Evolutionary conservation across 2,113 vertebrate species (phyloP), one percentile per base, ranked within the genome.

Genomic region (Embiotoca jacksoni): DNA sequence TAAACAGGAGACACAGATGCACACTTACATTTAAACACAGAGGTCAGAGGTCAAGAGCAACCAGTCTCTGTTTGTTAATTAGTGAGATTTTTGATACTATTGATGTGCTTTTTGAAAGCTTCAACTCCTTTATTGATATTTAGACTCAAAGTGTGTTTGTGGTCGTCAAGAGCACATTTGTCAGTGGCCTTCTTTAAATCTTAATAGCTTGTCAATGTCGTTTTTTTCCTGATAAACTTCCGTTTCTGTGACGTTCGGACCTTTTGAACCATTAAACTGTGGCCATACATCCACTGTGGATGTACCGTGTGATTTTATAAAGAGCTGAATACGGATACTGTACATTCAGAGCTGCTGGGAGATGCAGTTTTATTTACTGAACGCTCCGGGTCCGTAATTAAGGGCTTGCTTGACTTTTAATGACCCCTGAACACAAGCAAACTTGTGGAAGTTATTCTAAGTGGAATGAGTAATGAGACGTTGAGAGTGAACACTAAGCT

Each of bases 381-480:
- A 82, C 53, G 56, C 87, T 82, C 70, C 32, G 15, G 55, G 53
- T 69, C 84, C 30, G 15, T 92, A 92, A 93, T 92, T 91, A 93
- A 92, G 89, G 88, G 87, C 78, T 87, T 86, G 67, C 86, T 88
- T 82, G 86, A 89, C 91, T 92, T 86, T 88, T 92, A 92, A 92
- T 90, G 90, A 93, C 86, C 91, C 82, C 74, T 52, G 80, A 88
- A 89, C 82, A 88, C 88, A 92, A 92, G 90, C 88, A 91, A 91
- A 92, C 82, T 89, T 85, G 84, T 88, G 81, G 16, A 89, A 86
- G 87, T 92, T 92, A 85, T 89, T 88, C 81, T 84, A 89, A 92
- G 89, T 90, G 81, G 91, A 92, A 90, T 87, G 84, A 86, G 70
- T 92, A 89, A 92, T 91, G 91, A 91, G 89, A 91, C 75, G 60